Conservation (phyloP, 1,140 invertebrate genomes). For the Macrostomum lignano region DNA sequence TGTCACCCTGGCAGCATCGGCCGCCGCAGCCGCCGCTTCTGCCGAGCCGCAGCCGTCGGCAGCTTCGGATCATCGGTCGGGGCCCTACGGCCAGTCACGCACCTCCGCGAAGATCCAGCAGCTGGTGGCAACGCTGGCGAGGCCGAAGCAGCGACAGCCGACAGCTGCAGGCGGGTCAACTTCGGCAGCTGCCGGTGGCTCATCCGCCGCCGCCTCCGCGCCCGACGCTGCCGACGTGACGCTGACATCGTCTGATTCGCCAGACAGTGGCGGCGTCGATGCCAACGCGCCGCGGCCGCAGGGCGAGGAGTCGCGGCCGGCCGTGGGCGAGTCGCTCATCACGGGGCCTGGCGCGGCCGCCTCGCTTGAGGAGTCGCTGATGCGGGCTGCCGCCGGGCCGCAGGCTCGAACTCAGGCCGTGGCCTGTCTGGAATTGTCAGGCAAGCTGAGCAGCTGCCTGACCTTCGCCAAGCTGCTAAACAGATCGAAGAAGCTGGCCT, state of each 20-base stretch:
- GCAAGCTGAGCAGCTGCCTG: no score
- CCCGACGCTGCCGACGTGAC: background rate
- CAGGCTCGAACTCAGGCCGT: no score
- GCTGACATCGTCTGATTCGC: background rate
- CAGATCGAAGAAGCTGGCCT: slow-evolving; percentile 80
- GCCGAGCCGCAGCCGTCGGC: background rate
- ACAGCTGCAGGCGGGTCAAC: no score
- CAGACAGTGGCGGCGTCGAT: slow-evolving; percentile 42
- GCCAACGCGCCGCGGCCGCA: slow-evolving; percentile 91
- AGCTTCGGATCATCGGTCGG: background rate
- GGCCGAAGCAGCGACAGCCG: slow-evolving; percentile 70
- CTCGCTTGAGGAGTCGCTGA: no score
- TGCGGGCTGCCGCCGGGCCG: no score
- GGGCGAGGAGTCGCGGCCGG: slow-evolving; percentile 69
- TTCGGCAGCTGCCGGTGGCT: slow-evolving; percentile 54
- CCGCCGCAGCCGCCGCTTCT: background rate
- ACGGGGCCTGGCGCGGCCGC: no score
- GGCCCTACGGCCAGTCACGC: slow-evolving; percentile 11
- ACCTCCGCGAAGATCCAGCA: slow-evolving; percentile 97
- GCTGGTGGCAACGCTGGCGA: slow-evolving; percentile 74
- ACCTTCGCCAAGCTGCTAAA: no score
- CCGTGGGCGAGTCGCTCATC: slow-evolving; percentile 62
- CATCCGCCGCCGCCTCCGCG: slow-evolving; percentile 5
- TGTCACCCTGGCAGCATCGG: background rate
- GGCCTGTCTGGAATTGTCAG: no score